Evolutionary conservation across 2,888 invertebrate species (phyloP).

Genomic region (Palloptera scutellata): DNA sequence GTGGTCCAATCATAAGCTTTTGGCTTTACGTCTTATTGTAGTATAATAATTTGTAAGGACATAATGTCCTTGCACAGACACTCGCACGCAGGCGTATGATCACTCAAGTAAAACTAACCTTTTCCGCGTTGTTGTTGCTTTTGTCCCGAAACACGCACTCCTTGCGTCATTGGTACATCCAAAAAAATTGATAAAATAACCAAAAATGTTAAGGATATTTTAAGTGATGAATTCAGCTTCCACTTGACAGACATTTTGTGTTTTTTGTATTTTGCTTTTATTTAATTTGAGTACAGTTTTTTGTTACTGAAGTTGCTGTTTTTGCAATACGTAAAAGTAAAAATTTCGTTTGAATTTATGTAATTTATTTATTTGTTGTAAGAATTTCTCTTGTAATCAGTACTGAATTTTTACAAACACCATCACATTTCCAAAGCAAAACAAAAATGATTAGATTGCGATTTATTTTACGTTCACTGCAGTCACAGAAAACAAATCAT

Average conservation of each 20-base stretch:
- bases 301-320: constrained; percentile 24
- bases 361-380: not conserved
- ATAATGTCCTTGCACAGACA: no score
- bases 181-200: constrained; percentile 46
- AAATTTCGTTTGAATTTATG: constrained; percentile 11
- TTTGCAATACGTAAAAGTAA: not conserved
- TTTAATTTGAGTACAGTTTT: constrained; percentile 20
- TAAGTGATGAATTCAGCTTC: constrained; percentile 53
- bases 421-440: not conserved
- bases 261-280: constrained; percentile 24
- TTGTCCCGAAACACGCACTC: constrained; percentile 67
- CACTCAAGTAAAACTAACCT: constrained; percentile 63
- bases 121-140: constrained; percentile 68
- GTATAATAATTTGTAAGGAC: no score
- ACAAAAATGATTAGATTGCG: constrained; percentile 2
- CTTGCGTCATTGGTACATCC: constrained; percentile 53
- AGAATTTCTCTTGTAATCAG: not conserved
- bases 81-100: not conserved
- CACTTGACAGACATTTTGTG: constrained; percentile 56
- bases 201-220: constrained; percentile 46
- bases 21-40: no score
- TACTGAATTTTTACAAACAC: constrained; percentile 4
- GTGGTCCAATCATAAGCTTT: no score
- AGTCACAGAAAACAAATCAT: not conserved
- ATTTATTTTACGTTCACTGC: not conserved